Conservation (phyloP, 2,888 invertebrate genomes). For the Timandra comae region DNA sequence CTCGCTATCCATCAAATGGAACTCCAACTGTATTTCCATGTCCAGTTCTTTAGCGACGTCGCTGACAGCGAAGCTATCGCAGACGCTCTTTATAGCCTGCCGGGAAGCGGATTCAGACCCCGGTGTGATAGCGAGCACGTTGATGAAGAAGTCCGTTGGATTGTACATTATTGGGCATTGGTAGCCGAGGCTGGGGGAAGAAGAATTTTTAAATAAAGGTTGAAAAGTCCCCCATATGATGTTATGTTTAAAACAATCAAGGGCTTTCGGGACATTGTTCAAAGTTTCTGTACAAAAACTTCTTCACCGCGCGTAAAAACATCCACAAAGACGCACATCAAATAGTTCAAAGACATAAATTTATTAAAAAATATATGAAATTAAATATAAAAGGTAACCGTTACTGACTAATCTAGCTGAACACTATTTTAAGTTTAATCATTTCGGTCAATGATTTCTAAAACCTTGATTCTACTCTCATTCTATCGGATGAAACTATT, state of each 20-base stretch:
- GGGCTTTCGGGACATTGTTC: slow-evolving; percentile 2
- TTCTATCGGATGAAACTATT: too few relatives aligned
- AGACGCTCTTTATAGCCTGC: slow-evolving; percentile 82
- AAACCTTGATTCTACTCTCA: too few relatives aligned
- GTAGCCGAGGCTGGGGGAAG: slow-evolving; percentile 81
- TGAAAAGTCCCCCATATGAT: too few relatives aligned
- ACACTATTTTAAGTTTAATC: too few relatives aligned
- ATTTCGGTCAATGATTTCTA: too few relatives aligned
- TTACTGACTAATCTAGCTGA: too few relatives aligned
- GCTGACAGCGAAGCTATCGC: slow-evolving; percentile 87
- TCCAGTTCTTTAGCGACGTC: slow-evolving; percentile 86
- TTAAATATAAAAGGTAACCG: too few relatives aligned
- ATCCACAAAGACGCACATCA: too few relatives aligned
- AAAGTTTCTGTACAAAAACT: too few relatives aligned
- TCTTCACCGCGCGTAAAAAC: too few relatives aligned
- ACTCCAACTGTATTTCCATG: slow-evolving; percentile 83
- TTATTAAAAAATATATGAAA: too few relatives aligned
- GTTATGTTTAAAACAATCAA: slow-evolving; percentile 17
- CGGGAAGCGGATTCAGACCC: slow-evolving; percentile 85
- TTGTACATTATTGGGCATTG: slow-evolving; percentile 89
- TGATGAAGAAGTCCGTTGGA: slow-evolving; percentile 93
- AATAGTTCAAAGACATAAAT: too few relatives aligned
- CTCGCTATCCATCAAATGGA: slow-evolving; percentile 75
- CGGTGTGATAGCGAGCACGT: slow-evolving; percentile 86
- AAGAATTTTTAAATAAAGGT: slow-evolving; percentile 5